Conservation (phyloP, 2,888 invertebrate genomes). For the Acleris sparsana region DNA sequence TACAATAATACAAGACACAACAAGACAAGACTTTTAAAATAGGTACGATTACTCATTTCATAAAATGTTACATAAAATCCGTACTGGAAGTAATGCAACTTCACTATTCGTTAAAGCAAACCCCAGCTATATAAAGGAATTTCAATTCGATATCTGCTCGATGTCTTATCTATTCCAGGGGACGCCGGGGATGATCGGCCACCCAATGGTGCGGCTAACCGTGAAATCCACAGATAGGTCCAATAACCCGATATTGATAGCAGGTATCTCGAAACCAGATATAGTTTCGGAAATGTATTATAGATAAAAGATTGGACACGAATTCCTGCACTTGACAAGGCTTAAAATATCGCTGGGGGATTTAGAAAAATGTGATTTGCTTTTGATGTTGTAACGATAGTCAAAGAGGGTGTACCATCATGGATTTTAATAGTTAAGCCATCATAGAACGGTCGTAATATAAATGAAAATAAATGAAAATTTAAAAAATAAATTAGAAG, state of each 20-base stretch:
- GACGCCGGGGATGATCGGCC: slow-evolving; percentile 66
- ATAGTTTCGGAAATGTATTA: slow-evolving; percentile 70
- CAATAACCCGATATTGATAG: slow-evolving; percentile 77
- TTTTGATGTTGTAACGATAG: no score
- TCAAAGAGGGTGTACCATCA: no score
- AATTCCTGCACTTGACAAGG: slow-evolving; percentile 51
- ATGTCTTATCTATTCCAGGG: slow-evolving; percentile 72
- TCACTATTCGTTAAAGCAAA: slow-evolving; percentile 1
- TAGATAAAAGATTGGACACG: slow-evolving; percentile 56
- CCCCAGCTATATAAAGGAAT: slow-evolving; percentile 47
- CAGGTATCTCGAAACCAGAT: slow-evolving; percentile 67
- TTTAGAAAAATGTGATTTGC: neutral
- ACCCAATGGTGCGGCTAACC: slow-evolving; percentile 76
- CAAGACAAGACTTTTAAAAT: no score
- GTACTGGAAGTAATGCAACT: neutral
- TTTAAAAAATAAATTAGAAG: no score
- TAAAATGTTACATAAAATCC: neutral
- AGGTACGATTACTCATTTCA: no score
- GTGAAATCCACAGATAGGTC: slow-evolving; percentile 78
- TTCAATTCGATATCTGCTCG: slow-evolving; percentile 66
- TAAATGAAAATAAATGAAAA: no score
- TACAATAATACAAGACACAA: no score
- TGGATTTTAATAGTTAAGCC: no score
- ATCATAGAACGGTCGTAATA: no score
- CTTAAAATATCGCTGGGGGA: slow-evolving; percentile 22